Conservation (phyloP, 2,113 vertebrate genomes). For the Pterocles gutturalis region DNA sequence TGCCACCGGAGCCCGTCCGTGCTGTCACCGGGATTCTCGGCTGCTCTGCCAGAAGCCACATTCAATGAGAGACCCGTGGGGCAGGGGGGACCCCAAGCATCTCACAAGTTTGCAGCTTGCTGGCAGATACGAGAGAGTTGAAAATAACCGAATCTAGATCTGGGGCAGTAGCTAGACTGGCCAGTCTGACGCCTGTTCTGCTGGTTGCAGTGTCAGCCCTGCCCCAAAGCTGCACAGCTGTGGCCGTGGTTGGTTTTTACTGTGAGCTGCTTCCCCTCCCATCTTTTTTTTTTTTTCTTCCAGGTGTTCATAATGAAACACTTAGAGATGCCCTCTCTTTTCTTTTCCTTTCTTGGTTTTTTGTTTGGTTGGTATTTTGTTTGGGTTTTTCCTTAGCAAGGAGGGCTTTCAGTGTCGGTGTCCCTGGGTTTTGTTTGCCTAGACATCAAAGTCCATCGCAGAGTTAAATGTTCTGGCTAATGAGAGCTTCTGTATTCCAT, state of each 20-base stretch:
- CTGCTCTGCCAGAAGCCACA: accelerated
- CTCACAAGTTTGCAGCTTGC: not conserved
- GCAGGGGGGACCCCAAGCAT: accelerated
- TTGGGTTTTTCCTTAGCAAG: not conserved
- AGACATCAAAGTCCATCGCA: not conserved
- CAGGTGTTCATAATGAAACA: not conserved
- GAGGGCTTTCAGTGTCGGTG: not conserved
- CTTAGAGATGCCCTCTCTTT: not conserved
- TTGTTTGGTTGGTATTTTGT: not conserved
- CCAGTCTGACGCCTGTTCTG: not conserved
- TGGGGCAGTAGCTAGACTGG: not conserved
- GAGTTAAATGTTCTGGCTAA: not conserved
- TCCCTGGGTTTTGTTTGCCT: not conserved
- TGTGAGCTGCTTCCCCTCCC: not conserved
- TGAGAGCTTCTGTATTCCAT: not conserved
- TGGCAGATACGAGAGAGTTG: accelerated
- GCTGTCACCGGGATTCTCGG: accelerated
- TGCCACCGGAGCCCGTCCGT: accelerated
- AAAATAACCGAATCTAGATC: not conserved
- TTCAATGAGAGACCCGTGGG: accelerated
- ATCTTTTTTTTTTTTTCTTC: not conserved
- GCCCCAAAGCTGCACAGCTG: not conserved
- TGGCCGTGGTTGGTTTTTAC: not conserved
- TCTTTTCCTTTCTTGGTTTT: not conserved
- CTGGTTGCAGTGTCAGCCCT: accelerated